Conservation (phyloP, 2,113 vertebrate species). For the Gymnogyps californianus region DNA sequence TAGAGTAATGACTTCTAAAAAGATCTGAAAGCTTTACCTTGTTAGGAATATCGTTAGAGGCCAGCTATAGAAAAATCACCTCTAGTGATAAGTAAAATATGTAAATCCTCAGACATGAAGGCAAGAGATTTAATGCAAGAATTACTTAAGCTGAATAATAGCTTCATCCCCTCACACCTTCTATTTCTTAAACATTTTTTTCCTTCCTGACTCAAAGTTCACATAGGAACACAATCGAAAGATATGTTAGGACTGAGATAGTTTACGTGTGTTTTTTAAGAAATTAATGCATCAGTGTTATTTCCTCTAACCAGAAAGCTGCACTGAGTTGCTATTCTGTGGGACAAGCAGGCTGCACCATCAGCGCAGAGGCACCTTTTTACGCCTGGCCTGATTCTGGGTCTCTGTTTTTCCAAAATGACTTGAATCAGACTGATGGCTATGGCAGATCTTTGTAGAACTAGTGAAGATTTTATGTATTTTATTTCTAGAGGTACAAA, state of each 20-base stretch:
- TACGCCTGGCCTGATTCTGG: neutral
- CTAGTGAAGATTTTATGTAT: neutral
- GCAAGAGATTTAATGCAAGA: conserved; percentile 39
- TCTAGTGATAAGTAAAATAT: conserved; percentile 44
- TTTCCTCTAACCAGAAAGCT: neutral
- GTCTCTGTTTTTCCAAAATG: neutral
- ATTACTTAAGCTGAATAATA: conserved; percentile 26
- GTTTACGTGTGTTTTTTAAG: neutral
- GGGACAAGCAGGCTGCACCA: neutral
- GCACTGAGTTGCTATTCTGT: neutral
- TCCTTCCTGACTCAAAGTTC: neutral
- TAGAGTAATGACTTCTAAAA: conserved; percentile 42
- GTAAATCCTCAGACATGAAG: conserved; percentile 47
- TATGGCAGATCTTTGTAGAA: neutral
- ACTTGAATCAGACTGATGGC: neutral
- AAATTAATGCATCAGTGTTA: neutral
- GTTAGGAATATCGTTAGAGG: conserved; percentile 36
- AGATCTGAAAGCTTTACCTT: conserved; percentile 33
- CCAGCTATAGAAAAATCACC: conserved; percentile 9
- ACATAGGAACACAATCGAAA: neutral
- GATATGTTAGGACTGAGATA: neutral
- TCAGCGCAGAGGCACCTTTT: neutral
- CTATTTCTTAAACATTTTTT: neutral
- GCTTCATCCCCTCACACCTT: neutral
- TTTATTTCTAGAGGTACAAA: neutral